These are phyloP conservation scores for Ridgeia piscesae DNA, from an alignment of 1,140 invertebrate genomes.

Conservation along the genomic window DNA sequence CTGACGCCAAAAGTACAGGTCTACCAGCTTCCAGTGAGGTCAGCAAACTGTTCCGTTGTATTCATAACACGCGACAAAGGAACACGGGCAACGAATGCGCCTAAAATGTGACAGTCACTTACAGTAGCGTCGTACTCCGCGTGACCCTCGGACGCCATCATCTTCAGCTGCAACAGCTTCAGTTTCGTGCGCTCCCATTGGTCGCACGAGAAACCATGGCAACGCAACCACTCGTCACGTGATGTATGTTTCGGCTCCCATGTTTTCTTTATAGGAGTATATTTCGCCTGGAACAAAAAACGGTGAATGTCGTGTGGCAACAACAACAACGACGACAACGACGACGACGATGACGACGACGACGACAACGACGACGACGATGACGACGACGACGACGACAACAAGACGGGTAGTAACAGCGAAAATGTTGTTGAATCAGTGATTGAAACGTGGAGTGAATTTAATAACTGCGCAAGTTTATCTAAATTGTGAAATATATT, in stretches of 20 bases:
- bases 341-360: no score
- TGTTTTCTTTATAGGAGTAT: neutral
- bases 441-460: no score
- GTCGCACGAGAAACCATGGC: conserved; percentile 10
- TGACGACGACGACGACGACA: neutral
- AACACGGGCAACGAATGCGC: neutral
- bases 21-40: neutral
- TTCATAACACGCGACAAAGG: neutral
- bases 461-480: no score
- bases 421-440: neutral
- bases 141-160: neutral
- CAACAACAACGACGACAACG: neutral
- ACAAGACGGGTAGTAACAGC: neutral
- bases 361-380: neutral
- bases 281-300: neutral
- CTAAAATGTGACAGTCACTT: neutral
- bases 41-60: neutral
- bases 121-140: neutral
- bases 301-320: neutral
- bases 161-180: neutral
- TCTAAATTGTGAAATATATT: no score
- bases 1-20: neutral
- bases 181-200: conserved; percentile 1
- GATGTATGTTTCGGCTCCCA: conserved; percentile 10
- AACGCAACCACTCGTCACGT: conserved; percentile 13